Conservation (phyloP, 2,113 vertebrate genomes). For the Tapirus terrestris region DNA sequence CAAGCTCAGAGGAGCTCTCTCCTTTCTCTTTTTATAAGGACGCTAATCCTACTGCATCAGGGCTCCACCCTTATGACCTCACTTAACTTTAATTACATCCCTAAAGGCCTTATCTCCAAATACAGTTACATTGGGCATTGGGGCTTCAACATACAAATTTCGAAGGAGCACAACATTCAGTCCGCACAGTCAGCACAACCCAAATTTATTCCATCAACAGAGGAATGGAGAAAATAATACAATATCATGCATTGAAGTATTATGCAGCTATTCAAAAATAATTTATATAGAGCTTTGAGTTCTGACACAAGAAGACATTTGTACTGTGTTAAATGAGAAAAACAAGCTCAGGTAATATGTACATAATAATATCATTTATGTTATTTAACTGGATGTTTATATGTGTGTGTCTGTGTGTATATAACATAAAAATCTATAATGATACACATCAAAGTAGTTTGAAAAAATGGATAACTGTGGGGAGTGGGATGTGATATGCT, state of each 20-base stretch:
- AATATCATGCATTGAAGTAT: neutral
- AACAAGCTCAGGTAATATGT: neutral
- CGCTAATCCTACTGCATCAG: neutral
- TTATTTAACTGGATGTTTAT: neutral
- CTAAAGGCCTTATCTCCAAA: neutral
- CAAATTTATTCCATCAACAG: neutral
- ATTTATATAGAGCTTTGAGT: neutral
- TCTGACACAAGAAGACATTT: neutral
- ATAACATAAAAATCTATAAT: neutral
- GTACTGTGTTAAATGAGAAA: neutral
- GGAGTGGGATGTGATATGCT: neutral
- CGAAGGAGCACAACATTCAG: neutral
- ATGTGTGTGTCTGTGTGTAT: neutral
- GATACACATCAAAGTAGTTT: neutral
- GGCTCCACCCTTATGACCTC: neutral
- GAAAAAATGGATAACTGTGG: neutral
- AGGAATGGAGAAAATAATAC: neutral
- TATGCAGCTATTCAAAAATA: neutral
- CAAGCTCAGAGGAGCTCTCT: neutral
- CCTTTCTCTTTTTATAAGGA: neutral
- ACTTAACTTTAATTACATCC: neutral
- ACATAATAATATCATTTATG: neutral
- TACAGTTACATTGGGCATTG: neutral
- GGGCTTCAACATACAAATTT: neutral
- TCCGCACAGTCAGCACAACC: neutral